Evolutionary conservation across 2,113 vertebrate genomes (phyloP).

Genomic region (Brevimyrus niger): DNA sequence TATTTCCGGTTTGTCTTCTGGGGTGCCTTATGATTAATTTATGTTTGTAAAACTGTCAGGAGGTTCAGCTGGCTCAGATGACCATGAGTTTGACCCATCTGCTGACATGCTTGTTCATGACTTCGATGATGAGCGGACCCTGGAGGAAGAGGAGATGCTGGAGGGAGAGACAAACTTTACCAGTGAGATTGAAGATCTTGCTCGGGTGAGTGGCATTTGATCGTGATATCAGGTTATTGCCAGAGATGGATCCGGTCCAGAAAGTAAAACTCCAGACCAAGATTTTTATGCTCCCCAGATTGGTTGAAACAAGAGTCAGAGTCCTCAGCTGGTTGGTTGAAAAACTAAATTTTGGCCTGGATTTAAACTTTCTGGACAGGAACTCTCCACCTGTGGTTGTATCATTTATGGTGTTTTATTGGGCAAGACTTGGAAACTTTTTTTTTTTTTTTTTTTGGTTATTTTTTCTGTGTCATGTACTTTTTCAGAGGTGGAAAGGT

Average conservation of each 20-base stretch:
- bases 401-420: background rate
- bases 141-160: slow-evolving; percentile 95
- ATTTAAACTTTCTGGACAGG: background rate
- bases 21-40: slow-evolving; percentile 40
- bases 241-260: background rate
- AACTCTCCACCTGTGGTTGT: background rate
- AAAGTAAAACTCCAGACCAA: background rate
- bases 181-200: slow-evolving; percentile 91
- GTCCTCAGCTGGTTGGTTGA: background rate
- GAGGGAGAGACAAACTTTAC: slow-evolving; percentile 86
- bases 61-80: slow-evolving; percentile 77
- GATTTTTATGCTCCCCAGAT: background rate
- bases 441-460: background rate
- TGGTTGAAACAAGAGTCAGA: background rate
- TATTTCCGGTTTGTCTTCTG: background rate
- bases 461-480: background rate
- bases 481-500: background rate
- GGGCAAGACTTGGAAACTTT: background rate
- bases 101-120: slow-evolving; percentile 98
- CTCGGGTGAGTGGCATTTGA: slow-evolving; percentile 67
- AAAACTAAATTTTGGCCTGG: background rate
- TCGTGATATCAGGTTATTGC: background rate
- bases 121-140: slow-evolving; percentile 92
- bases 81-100: slow-evolving; percentile 94
- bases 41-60: slow-evolving; percentile 57